A percentile compares a stretch with the other conserved stretches of the same genome.
Evolutionary conservation across 1,140 invertebrate species (phyloP).

Genomic region (Heliconius himera): DNA sequence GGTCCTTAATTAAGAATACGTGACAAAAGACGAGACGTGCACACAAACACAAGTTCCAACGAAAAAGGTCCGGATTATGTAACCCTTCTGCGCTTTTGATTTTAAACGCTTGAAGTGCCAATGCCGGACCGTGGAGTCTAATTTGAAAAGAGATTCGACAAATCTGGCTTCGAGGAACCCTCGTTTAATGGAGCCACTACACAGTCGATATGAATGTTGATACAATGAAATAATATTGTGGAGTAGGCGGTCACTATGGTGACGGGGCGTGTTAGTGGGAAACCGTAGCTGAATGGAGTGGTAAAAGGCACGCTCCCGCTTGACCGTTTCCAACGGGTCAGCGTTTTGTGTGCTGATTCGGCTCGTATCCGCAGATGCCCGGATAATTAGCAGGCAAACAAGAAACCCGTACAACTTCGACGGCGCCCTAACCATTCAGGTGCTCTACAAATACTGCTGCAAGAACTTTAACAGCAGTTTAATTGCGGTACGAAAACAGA

Average conservation of each 20-base stretch:
- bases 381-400: constrained; percentile 82
- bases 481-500: constrained; percentile 80
- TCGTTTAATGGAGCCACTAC: constrained; percentile 71
- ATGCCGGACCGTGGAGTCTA: constrained; percentile 69
- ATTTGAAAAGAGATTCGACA: constrained; percentile 78
- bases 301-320: constrained; percentile 68
- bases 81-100: constrained; percentile 81
- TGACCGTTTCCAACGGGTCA: constrained; percentile 74
- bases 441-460: constrained; percentile 76
- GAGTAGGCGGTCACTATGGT: constrained; percentile 74
- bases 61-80: constrained; percentile 80
- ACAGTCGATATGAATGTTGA: constrained; percentile 76
- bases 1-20: constrained; percentile 82
- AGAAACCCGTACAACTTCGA: constrained; percentile 69
- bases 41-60: constrained; percentile 74
- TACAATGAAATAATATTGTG: constrained; percentile 75
- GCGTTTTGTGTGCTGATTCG: constrained; percentile 69
- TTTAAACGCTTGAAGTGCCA: constrained; percentile 78
- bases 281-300: constrained; percentile 65
- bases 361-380: constrained; percentile 48
- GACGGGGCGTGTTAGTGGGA: constrained; percentile 62
- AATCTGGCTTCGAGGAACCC: constrained; percentile 77
- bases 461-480: constrained; percentile 81
- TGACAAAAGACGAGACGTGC: constrained; percentile 82
- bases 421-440: constrained; percentile 64